Base-by-base conservation (phyloP, 2,888 invertebrate species). In the Dolichomitus sp. region DNA sequence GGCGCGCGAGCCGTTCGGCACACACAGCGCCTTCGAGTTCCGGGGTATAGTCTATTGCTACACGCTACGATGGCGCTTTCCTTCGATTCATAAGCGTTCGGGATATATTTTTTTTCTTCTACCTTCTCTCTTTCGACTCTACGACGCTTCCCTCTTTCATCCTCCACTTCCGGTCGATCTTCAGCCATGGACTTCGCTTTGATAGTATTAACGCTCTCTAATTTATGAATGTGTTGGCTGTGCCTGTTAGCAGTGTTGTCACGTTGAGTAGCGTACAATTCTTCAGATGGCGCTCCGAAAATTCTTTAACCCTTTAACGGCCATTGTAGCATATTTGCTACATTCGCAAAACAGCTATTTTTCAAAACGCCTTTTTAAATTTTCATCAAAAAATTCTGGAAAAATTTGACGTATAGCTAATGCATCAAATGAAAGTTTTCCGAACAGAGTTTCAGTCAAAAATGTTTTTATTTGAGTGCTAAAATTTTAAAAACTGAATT, bases 41-140 rank as follows among this genome's bases (percentile, higher is more conserved):
- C 83, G 72, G 70, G 78, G 30, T 81, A 68, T 40, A 23, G 63
- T 68, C 23, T 40, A 72, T 23, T 40, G 57, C n/a, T 50, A 59
- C 73, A 65, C 48, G 77, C 50, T 23, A 75, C 75, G 65, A 69
- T 45, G 70, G 27, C 59, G 70, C 75, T 75, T 83, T 79, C 59
- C 75, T 76, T 80, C 75, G 59, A 76, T 79, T 83, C 79, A 61
- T 79, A 83, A 75, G 57, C 50, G 50, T 45, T 45, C 52, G n/a
- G 12, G 42, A n/a, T 74, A 42, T 17, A n/a, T 61, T 33, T 19
- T 27, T 57, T 65, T 57, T 50, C 37, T 6, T 61, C 17, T 52
- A 63, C 61, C 52, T 27, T 30, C 19, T 68, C 23, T 9, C 30
- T 23, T 70, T 69, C 23, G n/a, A 33, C 30, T 57, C 54, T 69